Base-by-base conservation (phyloP, 1,140 invertebrate species). In the Doryteuthis pealeii region DNA sequence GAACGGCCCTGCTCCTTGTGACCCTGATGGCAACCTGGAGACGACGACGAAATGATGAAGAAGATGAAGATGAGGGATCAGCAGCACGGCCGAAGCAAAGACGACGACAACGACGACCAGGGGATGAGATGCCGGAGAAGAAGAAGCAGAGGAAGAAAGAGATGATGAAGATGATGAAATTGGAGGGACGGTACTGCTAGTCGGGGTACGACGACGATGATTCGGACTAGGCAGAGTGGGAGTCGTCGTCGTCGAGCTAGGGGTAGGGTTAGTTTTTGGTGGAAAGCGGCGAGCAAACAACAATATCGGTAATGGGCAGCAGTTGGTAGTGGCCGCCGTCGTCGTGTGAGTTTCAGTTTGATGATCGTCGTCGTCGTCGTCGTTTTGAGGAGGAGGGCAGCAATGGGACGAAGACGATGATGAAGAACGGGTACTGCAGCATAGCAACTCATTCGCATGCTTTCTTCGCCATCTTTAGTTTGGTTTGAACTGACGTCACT, bases 371-470 rank as follows among this genome's bases (percentile, higher is more conserved):
- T 62, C 54, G 54, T 62, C 26, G 54, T 62, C 54, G 54, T 62
- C 54, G 10, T 22, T 22, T 28, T 5, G 54, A 15, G 22, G 18
- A 22, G 26, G 22, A n/a, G 54, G 26, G 54, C 54, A 28, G 54
- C 18, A 62, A 5, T 62, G 54, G 26, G 54, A 62, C 54, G 54
- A 62, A 22, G 54, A n/a, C 54, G 54, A 62, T 6, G 54, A 62
- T n/a, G 54, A 62, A 15, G 54, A 62, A 22, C 54, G 54, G 54
- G 54, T 62, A 62, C 26, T 62, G 54, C 54, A 62, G 54, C 54
- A 62, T 62, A 62, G 54, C 54, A 62, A 62, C 26, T 62, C 54
- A 62, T 62, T 62, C 54, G 54, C 54, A 62, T 18, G 26, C 54
- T 62, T 22, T 62, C 54, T 22, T 62, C 54, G 54, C 54, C 54